phyloP scores from a whole-genome alignment of 1,140 invertebrate species.

The Scaptomyza graminum region DNA sequence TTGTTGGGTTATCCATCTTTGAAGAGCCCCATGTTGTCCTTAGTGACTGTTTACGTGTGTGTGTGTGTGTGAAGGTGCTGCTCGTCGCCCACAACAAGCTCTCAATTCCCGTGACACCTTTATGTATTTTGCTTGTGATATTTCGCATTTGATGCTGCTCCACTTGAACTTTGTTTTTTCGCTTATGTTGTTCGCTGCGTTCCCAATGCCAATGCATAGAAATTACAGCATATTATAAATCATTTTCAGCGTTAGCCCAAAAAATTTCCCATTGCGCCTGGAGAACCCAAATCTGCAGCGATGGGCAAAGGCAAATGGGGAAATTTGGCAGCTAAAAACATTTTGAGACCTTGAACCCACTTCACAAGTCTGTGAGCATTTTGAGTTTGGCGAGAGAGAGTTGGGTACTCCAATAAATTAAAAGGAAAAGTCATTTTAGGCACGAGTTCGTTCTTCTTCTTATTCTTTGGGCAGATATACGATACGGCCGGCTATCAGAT shows the following conservation, averaged over 20 bases:
- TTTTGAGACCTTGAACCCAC: slow-evolving; percentile 26
- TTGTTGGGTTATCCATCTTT: slow-evolving; percentile 53
- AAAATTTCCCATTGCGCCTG: slow-evolving; percentile 60
- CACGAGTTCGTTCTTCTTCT: background rate
- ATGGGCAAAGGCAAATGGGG: slow-evolving; percentile 9
- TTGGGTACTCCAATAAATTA: slow-evolving; percentile 1
- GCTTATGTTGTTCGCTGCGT: background rate
- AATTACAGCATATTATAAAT: slow-evolving; percentile 81
- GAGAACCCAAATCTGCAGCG: slow-evolving; percentile 44
- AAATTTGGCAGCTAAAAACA: slow-evolving; percentile 31
- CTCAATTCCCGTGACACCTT: slow-evolving; percentile 49
- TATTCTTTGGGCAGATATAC: background rate
- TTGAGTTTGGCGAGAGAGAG: background rate
- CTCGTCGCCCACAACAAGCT: slow-evolving; percentile 12
- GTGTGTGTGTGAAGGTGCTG: slow-evolving; percentile 5
- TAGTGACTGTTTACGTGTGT: background rate
- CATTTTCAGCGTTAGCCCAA: slow-evolving; percentile 70
- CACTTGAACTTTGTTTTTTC: slow-evolving; percentile 47
- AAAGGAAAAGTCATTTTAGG: background rate
- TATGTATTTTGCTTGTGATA: slow-evolving; percentile 60
- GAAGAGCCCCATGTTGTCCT: slow-evolving; percentile 18
- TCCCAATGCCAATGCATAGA: slow-evolving; percentile 55
- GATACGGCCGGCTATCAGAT: background rate
- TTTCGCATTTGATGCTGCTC: slow-evolving; percentile 24
- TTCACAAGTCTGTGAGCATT: background rate